Evolutionary conservation across 2,888 invertebrate genomes (phyloP), one percentile per base, ranked within the genome.

Genomic region (Philhelius pedissequus): DNA sequence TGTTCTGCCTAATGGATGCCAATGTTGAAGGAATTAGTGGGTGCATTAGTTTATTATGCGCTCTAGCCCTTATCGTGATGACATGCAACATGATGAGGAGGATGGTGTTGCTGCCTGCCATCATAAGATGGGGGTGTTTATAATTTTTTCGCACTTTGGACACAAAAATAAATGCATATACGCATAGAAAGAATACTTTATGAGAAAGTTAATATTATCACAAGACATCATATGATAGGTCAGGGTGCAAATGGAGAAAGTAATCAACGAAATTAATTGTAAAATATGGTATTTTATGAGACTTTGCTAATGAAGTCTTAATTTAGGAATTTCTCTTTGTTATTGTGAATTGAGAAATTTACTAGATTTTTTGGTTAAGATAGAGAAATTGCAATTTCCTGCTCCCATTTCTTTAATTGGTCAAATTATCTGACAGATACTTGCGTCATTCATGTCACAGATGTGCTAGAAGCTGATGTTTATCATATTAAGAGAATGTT

Each of bases 171-270:
- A 43, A 45, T 35, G 32, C 30, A 9, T 38, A 7, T n/a, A 13
- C 13, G 13, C 35, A 35, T 35, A 30, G 7, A 35, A 82, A 58
- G 56, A 22, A 74, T 74, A 70, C 50, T 35, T 70, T 64, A 74
- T 84, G 80, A 84, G 84, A 84, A 84, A 84, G 84, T 80, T 52
- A 13, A 48, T 22, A n/a, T 9, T 48, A 22, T n/a, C 5, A 22
- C 20, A 48, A 45, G 18, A 45, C 18, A 58, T n/a, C n/a, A n/a
- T n/a, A n/a, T n/a, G 18, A 2, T 56, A 48, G 80, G 80, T 71
- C 75, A 80, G 80, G 80, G 80, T 66, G 84, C 79, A 84, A 84
- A 43, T 84, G 71, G 84, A 76, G 84, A 84, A 84, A 84, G 84
- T 76, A 76, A 76, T 79, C 71, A 79, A 76, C 74, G 35, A 18